Conservation (phyloP, 2,888 invertebrate genomes). For the Apeira syringaria region DNA sequence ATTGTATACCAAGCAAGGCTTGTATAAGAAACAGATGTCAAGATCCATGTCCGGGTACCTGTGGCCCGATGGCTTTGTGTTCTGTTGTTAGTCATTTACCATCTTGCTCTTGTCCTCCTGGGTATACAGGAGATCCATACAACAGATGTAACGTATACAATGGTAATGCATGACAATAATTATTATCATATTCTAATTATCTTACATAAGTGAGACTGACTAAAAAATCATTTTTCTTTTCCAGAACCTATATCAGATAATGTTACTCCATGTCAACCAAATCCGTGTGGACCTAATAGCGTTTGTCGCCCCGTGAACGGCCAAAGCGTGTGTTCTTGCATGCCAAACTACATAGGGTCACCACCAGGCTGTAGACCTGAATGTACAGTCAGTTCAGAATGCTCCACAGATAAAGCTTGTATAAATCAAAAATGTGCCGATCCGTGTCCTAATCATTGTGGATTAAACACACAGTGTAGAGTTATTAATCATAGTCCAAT, state of each 20-base stretch:
- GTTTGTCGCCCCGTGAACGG: constrained; percentile 88
- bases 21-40: constrained; percentile 89
- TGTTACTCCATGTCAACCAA: constrained; percentile 86
- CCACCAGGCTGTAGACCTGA: constrained; percentile 91
- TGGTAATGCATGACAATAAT: constrained; percentile 42
- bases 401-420: constrained; percentile 88
- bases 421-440: constrained; percentile 89
- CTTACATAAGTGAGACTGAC: neutral
- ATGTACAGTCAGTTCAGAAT: constrained; percentile 91
- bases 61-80: constrained; percentile 88
- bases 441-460: constrained; percentile 90
- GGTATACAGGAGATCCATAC: constrained; percentile 90
- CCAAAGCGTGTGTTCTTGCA: constrained; percentile 90
- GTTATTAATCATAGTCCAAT: constrained; percentile 91
- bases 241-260: constrained; percentile 61
- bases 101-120: constrained; percentile 86
- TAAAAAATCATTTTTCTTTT: constrained; percentile 4
- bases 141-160: constrained; percentile 76
- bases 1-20: constrained; percentile 87
- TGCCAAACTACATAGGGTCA: constrained; percentile 87
- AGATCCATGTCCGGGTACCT: constrained; percentile 91
- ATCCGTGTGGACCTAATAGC: constrained; percentile 90
- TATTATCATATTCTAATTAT: neutral
- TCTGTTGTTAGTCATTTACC: constrained; percentile 88
- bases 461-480: constrained; percentile 87